Base-by-base conservation (phyloP, 2,797 vertebrate genomes). In the Coregonus suidteri region DNA sequence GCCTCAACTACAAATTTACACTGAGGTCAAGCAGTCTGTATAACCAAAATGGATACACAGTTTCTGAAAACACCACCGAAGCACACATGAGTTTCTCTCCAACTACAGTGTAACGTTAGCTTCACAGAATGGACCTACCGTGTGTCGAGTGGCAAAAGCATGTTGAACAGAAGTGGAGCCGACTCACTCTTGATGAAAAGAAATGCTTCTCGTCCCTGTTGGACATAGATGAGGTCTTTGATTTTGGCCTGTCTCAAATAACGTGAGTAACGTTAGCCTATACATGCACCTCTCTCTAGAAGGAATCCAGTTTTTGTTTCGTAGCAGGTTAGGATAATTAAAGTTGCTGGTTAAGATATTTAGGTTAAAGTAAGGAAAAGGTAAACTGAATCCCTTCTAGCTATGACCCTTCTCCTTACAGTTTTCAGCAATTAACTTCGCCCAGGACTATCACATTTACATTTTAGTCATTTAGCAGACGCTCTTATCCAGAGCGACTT, bases 41-140 rank as follows among this genome's bases (percentile, higher is more conserved):
- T 25, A 73, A 52, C 71, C 71, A 18, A 73, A 30, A 31, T 54
- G 71, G 15, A 25, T 16, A 18, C 71, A 6, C 37, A 71, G 30
- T 4, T 30, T 72, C 13, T 16, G 51, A 14, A 34, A 35, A 47
- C 34, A 56, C 71, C 14, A 30, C 7, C 7, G 20, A 15, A 14
- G 70, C 35, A 11, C 11, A 72, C 71, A 15, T 41, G 56, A 64
- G 56, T 62, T 62, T 14, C 4, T 3, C 25, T 3, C 41, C 41
- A 68, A 73, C 15, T 16, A 16, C 18, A 13, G 35, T 7, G 9
- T 15, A 51, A 14, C 2, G 14, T 54, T 4, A 9, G 9, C 4
- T 30, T 56, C 35, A 34, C 6, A 14, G 4, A 51, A 95, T 95
- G 95, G 93, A 94, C 77, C 84, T 94, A 1, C 94, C 94, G 0